A percentile compares a stretch with the other conserved stretches of the same genome.
phyloP scores from a whole-genome alignment of 2,113 vertebrate species.

The Melanotaenia duboulayi region DNA sequence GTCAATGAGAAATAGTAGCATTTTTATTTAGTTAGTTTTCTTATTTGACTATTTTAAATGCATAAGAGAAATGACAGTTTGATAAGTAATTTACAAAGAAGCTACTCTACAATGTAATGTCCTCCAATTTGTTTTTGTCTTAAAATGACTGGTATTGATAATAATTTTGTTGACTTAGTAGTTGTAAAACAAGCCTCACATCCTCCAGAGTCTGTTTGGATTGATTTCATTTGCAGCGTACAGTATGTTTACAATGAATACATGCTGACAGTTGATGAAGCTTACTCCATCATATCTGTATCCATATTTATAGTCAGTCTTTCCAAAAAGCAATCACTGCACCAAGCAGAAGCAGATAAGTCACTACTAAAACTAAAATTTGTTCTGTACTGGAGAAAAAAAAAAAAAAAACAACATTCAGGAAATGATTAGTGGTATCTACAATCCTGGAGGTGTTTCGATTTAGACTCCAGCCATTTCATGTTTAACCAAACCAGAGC shows the following conservation, averaged over 20 bases:
- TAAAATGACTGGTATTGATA: background rate
- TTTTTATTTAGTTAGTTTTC: too few relatives aligned
- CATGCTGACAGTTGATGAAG: constrained; percentile 7
- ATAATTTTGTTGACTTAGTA: too few relatives aligned
- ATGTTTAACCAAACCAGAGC: constrained; percentile 45
- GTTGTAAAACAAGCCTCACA: background rate
- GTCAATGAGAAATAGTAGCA: too few relatives aligned
- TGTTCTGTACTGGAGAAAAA: constrained; percentile 11
- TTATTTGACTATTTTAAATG: too few relatives aligned
- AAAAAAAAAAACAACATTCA: constrained; percentile 56
- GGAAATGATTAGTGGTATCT: constrained; percentile 45
- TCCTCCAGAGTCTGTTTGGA: constrained; percentile 4
- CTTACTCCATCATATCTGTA: constrained; percentile 32
- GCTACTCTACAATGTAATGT: too few relatives aligned
- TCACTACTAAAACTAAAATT: constrained; percentile 46
- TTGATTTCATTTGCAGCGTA: constrained; percentile 14
- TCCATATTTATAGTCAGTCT: constrained; percentile 45
- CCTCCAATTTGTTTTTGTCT: too few relatives aligned
- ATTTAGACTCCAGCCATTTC: constrained; percentile 56
- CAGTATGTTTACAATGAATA: constrained; percentile 16
- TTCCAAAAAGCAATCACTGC: constrained; percentile 36
- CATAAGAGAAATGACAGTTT: too few relatives aligned
- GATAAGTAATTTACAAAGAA: too few relatives aligned
- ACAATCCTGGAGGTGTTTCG: constrained; percentile 61
- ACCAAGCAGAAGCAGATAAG: constrained; percentile 37